These are phyloP conservation scores for Peromyscus californicus DNA, from an alignment of 2,113 vertebrate genomes.

Conservation along the genomic window DNA sequence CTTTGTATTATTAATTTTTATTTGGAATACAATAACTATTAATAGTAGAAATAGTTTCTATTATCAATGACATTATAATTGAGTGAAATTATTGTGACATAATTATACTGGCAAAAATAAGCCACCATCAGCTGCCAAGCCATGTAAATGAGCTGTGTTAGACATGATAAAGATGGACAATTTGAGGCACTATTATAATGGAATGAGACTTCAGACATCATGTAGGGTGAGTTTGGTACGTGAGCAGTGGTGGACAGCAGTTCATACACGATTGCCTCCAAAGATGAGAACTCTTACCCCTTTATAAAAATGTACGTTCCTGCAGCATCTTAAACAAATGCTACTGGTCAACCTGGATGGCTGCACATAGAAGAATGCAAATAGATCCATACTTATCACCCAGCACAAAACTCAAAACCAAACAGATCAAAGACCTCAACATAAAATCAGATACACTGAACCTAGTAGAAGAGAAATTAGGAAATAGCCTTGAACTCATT, in stretches of 20 bases:
- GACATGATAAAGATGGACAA: background rate
- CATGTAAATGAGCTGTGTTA: background rate
- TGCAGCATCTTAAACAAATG: background rate
- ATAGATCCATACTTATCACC: background rate
- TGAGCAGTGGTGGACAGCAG: background rate
- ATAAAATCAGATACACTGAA: background rate
- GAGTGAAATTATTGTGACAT: background rate
- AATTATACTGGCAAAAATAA: constrained; percentile 22
- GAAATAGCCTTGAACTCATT: background rate
- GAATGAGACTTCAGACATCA: background rate
- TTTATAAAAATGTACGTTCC: background rate
- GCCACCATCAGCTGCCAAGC: background rate
- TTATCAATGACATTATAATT: background rate
- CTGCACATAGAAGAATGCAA: background rate
- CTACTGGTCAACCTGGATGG: background rate
- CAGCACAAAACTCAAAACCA: background rate
- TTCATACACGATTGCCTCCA: background rate
- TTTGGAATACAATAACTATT: background rate
- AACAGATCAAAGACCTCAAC: background rate
- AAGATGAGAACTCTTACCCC: background rate
- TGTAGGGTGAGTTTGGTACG: background rate
- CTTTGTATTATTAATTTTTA: background rate
- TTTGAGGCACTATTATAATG: background rate
- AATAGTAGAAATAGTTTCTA: background rate
- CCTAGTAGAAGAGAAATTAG: background rate